These are phyloP conservation scores for Drosophila carrolli DNA, from an alignment of 1,140 invertebrate species.

Conservation along the genomic window DNA sequence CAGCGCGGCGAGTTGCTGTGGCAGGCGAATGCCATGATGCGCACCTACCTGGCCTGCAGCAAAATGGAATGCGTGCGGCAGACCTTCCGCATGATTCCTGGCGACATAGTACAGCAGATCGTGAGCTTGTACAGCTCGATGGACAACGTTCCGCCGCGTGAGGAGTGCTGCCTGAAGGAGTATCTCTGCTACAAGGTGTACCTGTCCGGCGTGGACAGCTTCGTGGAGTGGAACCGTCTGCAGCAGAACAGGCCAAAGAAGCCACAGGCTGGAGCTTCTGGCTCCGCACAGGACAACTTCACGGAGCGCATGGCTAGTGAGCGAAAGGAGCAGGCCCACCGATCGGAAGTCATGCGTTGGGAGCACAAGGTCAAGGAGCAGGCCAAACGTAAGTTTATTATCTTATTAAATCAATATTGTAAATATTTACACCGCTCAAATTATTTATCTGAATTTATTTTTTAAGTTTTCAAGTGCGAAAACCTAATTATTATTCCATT, in stretches of 20 bases:
- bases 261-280: constrained; percentile 85
- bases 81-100: constrained; percentile 89
- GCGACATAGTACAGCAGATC: constrained; percentile 88
- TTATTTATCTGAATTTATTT: too few relatives aligned
- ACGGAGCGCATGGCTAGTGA: constrained; percentile 95
- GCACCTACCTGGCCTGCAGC: constrained; percentile 89
- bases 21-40: constrained; percentile 95
- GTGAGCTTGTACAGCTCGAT: constrained; percentile 86
- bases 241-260: constrained; percentile 91
- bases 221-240: constrained; percentile 94
- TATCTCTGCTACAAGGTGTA: constrained; percentile 92
- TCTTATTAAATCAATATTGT: too few relatives aligned
- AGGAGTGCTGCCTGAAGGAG: constrained; percentile 88
- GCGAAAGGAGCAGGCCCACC: constrained; percentile 91
- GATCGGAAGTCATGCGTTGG: constrained; percentile 92
- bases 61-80: constrained; percentile 89
- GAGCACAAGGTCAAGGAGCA: constrained; percentile 88
- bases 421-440: too few relatives aligned
- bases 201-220: constrained; percentile 93
- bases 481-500: too few relatives aligned
- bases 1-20: constrained; percentile 92
- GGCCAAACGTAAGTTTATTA: constrained; percentile 86
- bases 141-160: constrained; percentile 85
- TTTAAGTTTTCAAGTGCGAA: too few relatives aligned
- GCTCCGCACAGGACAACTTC: constrained; percentile 86